phyloP scores from a whole-genome alignment of 2,113 vertebrate species.

The Heterotis niloticus region DNA sequence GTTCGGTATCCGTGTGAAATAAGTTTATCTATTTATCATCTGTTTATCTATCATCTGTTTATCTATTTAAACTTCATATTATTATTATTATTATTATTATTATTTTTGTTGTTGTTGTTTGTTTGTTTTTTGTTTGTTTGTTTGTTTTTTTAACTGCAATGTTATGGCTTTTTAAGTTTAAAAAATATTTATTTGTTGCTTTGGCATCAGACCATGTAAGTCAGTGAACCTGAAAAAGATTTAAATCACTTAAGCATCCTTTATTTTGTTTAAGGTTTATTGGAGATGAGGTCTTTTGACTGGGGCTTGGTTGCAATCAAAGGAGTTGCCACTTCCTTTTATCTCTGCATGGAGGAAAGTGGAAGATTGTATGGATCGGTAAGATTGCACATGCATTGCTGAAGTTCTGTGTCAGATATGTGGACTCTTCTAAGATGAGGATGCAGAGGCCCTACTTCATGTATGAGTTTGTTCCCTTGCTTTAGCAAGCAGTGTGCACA shows the following conservation, averaged over 20 bases:
- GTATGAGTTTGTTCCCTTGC: no score
- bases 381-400: conserved; percentile 38
- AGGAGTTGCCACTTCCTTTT: conserved; percentile 73
- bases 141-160: no score
- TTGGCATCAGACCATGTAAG: neutral
- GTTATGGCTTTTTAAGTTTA: no score
- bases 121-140: no score
- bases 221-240: neutral
- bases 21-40: no score
- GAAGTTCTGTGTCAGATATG: neutral
- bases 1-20: no score
- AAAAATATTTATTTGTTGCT: neutral
- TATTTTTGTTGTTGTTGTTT: no score
- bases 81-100: no score
- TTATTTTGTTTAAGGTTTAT: conserved; percentile 65
- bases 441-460: neutral
- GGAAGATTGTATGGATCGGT: conserved; percentile 81
- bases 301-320: conserved; percentile 80
- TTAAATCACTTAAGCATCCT: neutral
- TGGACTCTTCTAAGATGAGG: no score
- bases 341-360: conserved; percentile 80
- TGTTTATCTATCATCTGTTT: no score
- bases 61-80: no score
- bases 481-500: neutral
- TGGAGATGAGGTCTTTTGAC: conserved; percentile 82